These are phyloP conservation scores for Lottia gigantea DNA, from an alignment of 2,888 invertebrate genomes.

Conservation along the genomic window DNA sequence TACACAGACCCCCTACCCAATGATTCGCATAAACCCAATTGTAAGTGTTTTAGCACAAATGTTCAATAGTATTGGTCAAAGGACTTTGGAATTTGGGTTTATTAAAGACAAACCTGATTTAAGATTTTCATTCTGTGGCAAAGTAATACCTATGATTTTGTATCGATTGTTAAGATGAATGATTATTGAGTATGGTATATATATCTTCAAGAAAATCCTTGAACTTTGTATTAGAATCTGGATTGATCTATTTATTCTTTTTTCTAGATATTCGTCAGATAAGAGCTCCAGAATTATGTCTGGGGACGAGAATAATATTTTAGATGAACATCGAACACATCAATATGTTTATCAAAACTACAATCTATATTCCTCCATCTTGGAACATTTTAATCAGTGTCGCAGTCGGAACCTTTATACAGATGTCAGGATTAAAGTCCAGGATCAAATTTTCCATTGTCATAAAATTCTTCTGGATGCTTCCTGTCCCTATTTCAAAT, in stretches of 20 bases:
- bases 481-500: constrained; percentile 27
- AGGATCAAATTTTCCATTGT: constrained; percentile 25
- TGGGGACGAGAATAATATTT: background rate
- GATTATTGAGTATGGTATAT: too few species aligned
- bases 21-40: too few species aligned
- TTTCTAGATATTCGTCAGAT: background rate
- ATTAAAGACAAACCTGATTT: too few species aligned
- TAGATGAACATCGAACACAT: constrained; percentile 17
- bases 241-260: background rate
- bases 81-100: too few species aligned
- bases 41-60: too few species aligned
- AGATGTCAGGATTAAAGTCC: constrained; percentile 27
- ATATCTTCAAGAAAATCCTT: too few species aligned
- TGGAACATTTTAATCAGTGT: constrained; percentile 22
- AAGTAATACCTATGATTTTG: too few species aligned
- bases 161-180: too few species aligned
- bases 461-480: constrained; percentile 29
- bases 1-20: too few species aligned
- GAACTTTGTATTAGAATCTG: background rate
- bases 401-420: constrained; percentile 20
- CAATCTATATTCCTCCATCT: constrained; percentile 1
- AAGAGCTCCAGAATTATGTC: background rate
- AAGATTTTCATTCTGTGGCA: too few species aligned
- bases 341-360: constrained; percentile 14
- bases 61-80: too few species aligned